Evolutionary conservation across 2,888 invertebrate species (phyloP).

Genomic region (Plebejus anna): DNA sequence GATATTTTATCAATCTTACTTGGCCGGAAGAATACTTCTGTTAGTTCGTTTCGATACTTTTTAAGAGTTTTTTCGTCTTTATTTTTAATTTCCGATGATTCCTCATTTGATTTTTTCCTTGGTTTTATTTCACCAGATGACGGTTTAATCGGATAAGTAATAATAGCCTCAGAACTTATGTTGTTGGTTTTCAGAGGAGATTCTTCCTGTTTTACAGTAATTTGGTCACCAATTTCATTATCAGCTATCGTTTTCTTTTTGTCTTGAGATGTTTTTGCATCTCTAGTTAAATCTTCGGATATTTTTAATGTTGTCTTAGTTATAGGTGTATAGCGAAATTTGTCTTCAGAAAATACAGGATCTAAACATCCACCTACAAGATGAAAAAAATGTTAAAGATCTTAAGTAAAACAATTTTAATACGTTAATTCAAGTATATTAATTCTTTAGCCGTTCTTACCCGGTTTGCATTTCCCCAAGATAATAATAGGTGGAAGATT

Average conservation of each 20-base stretch:
- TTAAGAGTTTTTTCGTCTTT: conserved; percentile 31
- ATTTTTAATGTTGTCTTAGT: not conserved
- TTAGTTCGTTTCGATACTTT: conserved; percentile 34
- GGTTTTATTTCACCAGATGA: conserved; percentile 39
- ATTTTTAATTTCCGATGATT: not conserved
- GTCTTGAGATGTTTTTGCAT: not conserved
- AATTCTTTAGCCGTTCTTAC: conserved; percentile 40
- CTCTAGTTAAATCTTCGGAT: not conserved
- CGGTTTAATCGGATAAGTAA: conserved; percentile 30
- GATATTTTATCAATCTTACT: not conserved
- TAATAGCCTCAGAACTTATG: not conserved
- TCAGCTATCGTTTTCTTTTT: not conserved
- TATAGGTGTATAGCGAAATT: conserved; percentile 51
- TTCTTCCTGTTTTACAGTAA: not conserved
- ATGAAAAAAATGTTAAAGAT: not conserved
- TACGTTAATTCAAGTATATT: not conserved
- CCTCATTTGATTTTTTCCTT: not conserved
- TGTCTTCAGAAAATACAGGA: conserved; percentile 66
- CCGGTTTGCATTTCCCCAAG: conserved; percentile 68
- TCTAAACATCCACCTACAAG: conserved; percentile 66
- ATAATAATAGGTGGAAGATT: conserved; percentile 45
- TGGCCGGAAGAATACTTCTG: conserved; percentile 13
- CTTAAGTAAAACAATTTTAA: not conserved
- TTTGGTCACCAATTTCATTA: not conserved
- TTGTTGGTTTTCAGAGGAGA: not conserved